phyloP scores from a whole-genome alignment of 2,888 invertebrate genomes.

The Lymantria dispar region DNA sequence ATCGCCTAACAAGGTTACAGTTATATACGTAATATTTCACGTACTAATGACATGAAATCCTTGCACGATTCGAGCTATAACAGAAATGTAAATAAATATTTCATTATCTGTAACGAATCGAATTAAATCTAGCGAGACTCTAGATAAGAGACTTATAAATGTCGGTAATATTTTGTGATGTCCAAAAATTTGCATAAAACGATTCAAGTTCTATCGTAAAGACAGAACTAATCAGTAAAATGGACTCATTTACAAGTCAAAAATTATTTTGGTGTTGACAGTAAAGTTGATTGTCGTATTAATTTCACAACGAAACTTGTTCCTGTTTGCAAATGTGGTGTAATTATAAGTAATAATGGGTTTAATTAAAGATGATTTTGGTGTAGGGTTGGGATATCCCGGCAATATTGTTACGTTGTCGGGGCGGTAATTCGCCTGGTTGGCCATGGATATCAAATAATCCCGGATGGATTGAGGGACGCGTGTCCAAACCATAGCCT shows the following conservation, averaged over 20 bases:
- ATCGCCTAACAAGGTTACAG: background rate
- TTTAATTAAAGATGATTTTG: conserved; percentile 10
- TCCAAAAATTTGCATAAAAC: conserved; percentile 33
- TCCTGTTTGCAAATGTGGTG: conserved; percentile 19
- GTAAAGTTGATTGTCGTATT: conserved; percentile 32
- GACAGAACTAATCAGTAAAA: conserved; percentile 32
- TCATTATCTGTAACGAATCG: background rate
- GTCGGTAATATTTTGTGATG: conserved; percentile 22
- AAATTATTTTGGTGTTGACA: conserved; percentile 35
- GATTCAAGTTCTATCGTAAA: conserved; percentile 24
- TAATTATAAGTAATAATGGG: conserved; percentile 16
- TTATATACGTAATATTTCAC: no score
- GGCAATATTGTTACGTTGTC: no score
- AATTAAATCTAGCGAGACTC: conserved; percentile 1
- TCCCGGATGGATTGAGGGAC: no score
- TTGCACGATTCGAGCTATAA: background rate
- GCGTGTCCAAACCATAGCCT: no score
- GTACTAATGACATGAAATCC: background rate
- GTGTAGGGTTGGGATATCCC: no score
- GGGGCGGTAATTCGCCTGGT: no score
- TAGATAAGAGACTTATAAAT: conserved; percentile 21
- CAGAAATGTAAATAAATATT: background rate
- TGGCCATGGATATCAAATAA: no score
- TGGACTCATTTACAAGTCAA: conserved; percentile 35
- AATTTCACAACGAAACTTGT: conserved; percentile 29